phyloP scores from a whole-genome alignment of 2,113 vertebrate genomes.

The Vulpes lagopus region DNA sequence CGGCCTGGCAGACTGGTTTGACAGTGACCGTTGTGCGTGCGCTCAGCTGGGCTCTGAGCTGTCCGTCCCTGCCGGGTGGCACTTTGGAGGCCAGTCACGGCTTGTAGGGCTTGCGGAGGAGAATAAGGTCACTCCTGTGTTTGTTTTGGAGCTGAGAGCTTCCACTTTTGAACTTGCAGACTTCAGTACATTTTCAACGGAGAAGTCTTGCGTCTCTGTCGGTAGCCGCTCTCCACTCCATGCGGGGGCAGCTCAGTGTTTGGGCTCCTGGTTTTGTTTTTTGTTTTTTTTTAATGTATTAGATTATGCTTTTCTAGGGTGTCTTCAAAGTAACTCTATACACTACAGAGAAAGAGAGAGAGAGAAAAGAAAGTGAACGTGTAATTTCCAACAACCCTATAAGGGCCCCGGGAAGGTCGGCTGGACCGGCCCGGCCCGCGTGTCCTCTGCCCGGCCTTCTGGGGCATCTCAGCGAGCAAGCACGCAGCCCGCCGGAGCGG shows the following conservation, averaged over 20 bases:
- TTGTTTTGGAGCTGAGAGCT: neutral
- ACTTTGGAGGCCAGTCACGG: neutral
- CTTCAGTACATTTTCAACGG: neutral
- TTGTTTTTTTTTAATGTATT: neutral
- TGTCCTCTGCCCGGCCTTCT: no score
- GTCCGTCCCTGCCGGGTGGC: rapidly evolving
- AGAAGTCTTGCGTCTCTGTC: rapidly evolving
- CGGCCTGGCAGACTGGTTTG: neutral
- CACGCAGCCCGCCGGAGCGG: no score
- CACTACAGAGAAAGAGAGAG: neutral
- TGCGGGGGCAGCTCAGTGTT: neutral
- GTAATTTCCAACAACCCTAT: neutral
- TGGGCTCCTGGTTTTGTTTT: neutral
- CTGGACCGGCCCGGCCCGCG: rapidly evolving
- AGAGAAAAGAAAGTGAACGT: neutral
- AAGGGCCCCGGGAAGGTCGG: rapidly evolving
- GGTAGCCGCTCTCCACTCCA: rapidly evolving
- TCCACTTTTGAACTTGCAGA: neutral
- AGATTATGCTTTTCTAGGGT: neutral
- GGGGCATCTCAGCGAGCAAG: neutral
- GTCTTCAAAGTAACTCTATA: neutral
- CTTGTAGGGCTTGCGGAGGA: neutral
- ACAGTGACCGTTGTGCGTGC: rapidly evolving
- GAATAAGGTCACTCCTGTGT: neutral
- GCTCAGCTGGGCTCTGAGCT: neutral